Evolutionary conservation across 2,113 vertebrate species (phyloP).

Genomic region (Nothoprocta pentlandii): DNA sequence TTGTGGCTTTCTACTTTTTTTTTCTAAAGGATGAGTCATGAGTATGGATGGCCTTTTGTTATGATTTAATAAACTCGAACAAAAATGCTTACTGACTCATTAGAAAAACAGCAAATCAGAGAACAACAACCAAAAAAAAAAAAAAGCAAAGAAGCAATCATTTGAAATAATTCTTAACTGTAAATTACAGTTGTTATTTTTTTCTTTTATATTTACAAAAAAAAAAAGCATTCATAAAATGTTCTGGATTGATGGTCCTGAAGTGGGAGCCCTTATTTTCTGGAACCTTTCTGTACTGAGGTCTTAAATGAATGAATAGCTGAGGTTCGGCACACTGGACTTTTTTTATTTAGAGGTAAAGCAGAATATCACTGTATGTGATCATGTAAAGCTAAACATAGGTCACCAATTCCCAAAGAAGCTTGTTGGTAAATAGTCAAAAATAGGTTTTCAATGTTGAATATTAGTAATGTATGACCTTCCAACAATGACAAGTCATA

Average conservation of each 20-base stretch:
- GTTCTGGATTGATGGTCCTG: background rate
- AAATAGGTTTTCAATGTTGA: background rate
- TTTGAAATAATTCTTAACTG: background rate
- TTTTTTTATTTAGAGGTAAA: background rate
- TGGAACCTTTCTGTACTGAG: background rate
- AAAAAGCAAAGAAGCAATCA: background rate
- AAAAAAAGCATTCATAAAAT: background rate
- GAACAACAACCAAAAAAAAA: constrained; percentile 5
- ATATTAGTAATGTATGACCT: background rate
- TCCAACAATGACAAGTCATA: background rate
- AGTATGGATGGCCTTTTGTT: background rate
- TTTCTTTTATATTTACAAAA: background rate
- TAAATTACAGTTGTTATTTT: background rate
- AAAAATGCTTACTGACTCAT: constrained; percentile 27
- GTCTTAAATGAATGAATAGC: background rate
- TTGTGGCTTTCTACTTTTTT: background rate
- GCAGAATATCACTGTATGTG: background rate
- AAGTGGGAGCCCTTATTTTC: background rate
- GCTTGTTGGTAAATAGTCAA: background rate
- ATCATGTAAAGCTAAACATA: background rate
- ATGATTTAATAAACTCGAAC: constrained; percentile 39
- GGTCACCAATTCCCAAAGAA: background rate
- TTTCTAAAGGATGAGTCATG: constrained; percentile 42
- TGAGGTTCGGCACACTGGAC: background rate
- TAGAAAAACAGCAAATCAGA: constrained; percentile 31